phyloP scores from a whole-genome alignment of 2,888 invertebrate genomes.

The Agonopterix subpropinquella region DNA sequence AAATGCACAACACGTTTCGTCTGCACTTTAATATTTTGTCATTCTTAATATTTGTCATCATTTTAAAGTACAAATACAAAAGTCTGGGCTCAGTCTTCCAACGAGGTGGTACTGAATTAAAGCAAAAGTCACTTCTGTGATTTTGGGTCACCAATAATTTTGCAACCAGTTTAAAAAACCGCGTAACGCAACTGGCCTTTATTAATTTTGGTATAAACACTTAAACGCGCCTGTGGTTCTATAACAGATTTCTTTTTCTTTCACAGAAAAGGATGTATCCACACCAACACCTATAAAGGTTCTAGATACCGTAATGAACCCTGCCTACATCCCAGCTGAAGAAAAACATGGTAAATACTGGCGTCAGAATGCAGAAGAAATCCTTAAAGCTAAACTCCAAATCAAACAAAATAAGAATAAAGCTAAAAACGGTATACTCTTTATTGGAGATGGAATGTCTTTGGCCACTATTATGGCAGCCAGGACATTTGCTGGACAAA shows the following conservation, averaged over 20 bases:
- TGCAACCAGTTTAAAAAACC: too few relatives aligned
- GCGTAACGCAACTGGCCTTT: too few relatives aligned
- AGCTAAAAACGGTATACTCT: slow-evolving; percentile 80
- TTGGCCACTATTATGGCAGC: slow-evolving; percentile 83
- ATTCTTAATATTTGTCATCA: too few relatives aligned
- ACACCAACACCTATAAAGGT: slow-evolving; percentile 50
- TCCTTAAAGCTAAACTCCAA: slow-evolving; percentile 41
- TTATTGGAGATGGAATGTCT: slow-evolving; percentile 89
- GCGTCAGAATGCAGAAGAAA: slow-evolving; percentile 44
- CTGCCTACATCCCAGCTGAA: slow-evolving; percentile 48
- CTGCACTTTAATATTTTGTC: too few relatives aligned
- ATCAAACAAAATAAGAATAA: slow-evolving; percentile 24
- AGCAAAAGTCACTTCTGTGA: too few relatives aligned
- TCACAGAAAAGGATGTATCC: slow-evolving; percentile 37
- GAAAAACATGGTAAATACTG: slow-evolving; percentile 60
- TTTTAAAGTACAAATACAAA: too few relatives aligned
- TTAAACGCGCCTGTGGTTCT: too few relatives aligned
- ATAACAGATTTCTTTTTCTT: neutral
- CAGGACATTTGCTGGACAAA: slow-evolving; percentile 80
- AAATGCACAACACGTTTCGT: too few relatives aligned
- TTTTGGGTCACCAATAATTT: too few relatives aligned
- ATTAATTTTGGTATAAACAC: too few relatives aligned
- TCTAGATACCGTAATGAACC: slow-evolving; percentile 54
- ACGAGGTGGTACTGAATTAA: too few relatives aligned
- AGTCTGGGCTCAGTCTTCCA: too few relatives aligned